These are phyloP conservation scores for Morpho deidamia DNA, from an alignment of 2,888 invertebrate genomes.

Conservation along the genomic window DNA sequence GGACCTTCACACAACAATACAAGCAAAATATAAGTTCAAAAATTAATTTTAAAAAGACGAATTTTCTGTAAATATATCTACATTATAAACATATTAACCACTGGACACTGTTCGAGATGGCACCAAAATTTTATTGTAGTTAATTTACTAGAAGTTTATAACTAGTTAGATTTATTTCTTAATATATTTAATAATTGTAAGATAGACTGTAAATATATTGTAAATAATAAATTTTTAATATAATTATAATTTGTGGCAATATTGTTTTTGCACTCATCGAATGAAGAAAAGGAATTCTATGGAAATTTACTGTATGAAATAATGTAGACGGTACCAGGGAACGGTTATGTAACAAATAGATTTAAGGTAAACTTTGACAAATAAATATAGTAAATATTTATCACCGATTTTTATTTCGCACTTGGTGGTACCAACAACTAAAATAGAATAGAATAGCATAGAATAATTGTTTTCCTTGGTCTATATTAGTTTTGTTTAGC, in stretches of 20 bases:
- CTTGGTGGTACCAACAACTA: too few relatives aligned
- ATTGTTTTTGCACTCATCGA: constrained; percentile 13
- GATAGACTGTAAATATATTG: constrained; percentile 23
- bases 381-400: constrained; percentile 65
- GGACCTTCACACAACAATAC: neutral
- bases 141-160: constrained; percentile 36
- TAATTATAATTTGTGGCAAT: constrained; percentile 15
- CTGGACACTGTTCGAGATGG: constrained; percentile 32
- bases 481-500: too few relatives aligned
- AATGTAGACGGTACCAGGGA: constrained; percentile 13
- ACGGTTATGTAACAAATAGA: constrained; percentile 34
- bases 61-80: constrained; percentile 21
- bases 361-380: constrained; percentile 70
- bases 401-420: constrained; percentile 32
- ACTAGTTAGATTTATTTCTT: constrained; percentile 27
- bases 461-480: too few relatives aligned
- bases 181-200: constrained; percentile 22
- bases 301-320: constrained; percentile 12
- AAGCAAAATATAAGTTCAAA: neutral
- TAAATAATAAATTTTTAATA: constrained; percentile 24
- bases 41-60: neutral
- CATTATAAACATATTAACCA: constrained; percentile 9
- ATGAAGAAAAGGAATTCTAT: constrained; percentile 9
- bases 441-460: too few relatives aligned
- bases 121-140: constrained; percentile 41